Evolutionary conservation across 2,113 vertebrate species (phyloP), one percentile per base, ranked within the genome.

Genomic region (Zosterops lateralis): DNA sequence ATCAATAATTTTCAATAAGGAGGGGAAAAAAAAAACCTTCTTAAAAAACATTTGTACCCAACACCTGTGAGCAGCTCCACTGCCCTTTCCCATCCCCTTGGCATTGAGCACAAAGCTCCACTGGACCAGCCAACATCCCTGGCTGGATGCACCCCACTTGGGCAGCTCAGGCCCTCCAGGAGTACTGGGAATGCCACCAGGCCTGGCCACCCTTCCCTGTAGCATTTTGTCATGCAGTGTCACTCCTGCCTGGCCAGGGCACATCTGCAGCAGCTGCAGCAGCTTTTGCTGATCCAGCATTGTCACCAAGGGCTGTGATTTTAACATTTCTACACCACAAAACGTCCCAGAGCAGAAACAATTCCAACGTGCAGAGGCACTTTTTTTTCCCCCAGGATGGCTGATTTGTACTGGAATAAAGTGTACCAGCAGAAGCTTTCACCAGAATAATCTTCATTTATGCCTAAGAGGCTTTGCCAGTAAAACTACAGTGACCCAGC

Each of bases 401-500:
- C 77, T 93, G 84, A 76, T 95, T 92, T 96, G 89, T 83, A 87
- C 81, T 2, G 25, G 89, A 96, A 96, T 93, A 62, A 96, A 95
- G 94, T 45, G 94, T 95, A 95, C 92, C 95, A 95, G 86, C 92
- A 60, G 20, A 61, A 93, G 96, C 93, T 95, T 90, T 90, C 48
- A 1, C 81, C 93, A 32, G 51, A 82, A 77, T 96, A 94, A 96
- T 93, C 95, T 96, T 91, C 95, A 89, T 82, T 93, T 92, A 66
- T 87, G 87, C 81, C 62, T 96, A 96, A 95, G 94, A 96, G 92
- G 95, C 94, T 96, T 96, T 96, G 91, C 87, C 92, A 94, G 91
- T 91, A 96, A 96, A 96, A 95, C 95, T 93, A 58, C 47, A 80
- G 93, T 92, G 96, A 96, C 95, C 92, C 18, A 90, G 84, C 95